Conservation (phyloP, 2,797 vertebrate species). For the Paramormyrops hopkinsi region DNA sequence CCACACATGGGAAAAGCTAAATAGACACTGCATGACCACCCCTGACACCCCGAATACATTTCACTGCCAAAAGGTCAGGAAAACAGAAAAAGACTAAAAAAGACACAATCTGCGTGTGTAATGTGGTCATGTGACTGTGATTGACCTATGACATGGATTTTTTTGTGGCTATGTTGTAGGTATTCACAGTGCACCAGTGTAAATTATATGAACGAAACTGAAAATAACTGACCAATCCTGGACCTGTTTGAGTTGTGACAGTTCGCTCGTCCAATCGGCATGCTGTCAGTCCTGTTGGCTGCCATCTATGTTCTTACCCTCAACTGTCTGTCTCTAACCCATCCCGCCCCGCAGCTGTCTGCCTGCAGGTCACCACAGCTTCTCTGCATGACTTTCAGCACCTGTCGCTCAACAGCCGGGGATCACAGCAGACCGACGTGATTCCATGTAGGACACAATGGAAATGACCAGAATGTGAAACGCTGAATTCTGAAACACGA, state of each 20-base stretch:
- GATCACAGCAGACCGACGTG: not conserved
- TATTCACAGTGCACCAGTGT: not conserved
- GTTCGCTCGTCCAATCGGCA: slow-evolving; percentile 26
- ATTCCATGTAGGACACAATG: slow-evolving; percentile 33
- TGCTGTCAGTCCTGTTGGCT: slow-evolving; percentile 17
- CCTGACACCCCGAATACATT: not conserved
- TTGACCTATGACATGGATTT: not conserved
- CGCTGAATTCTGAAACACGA: not conserved
- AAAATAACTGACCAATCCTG: not conserved
- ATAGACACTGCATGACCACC: not conserved
- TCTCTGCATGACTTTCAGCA: slow-evolving; percentile 33
- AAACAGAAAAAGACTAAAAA: not conserved
- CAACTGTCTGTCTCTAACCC: not conserved
- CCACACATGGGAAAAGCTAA: not conserved
- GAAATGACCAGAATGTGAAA: slow-evolving; percentile 32
- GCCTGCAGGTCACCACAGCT: not conserved
- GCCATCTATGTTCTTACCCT: not conserved
- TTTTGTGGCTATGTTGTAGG: not conserved
- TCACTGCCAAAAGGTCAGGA: not conserved
- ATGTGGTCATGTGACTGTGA: not conserved
- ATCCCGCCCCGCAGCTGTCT: not conserved
- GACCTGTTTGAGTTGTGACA: not conserved
- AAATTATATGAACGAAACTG: not conserved
- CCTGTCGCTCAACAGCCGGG: slow-evolving; percentile 31
- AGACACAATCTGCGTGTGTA: not conserved